Base-by-base conservation (phyloP, 2,113 vertebrate species). In the Pithys albifrons region DNA sequence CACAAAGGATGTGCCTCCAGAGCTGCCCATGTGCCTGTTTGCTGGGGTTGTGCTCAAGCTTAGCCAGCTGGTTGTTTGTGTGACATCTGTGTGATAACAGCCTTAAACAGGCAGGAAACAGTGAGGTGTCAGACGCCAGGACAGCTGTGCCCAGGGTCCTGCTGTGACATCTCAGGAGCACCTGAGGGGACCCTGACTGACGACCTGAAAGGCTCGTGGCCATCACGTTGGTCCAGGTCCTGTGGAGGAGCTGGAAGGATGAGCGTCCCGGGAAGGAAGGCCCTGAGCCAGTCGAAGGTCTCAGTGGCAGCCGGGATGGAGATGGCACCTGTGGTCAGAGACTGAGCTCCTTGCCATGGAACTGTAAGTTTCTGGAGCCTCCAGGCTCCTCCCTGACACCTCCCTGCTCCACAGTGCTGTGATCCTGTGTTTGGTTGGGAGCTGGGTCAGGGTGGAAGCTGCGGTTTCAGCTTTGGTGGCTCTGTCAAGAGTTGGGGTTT, bases 41-140 rank as follows among this genome's bases (percentile, higher is more conserved):
- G 9, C 35, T 17, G 20, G 20, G 51, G 20, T 43, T n/a, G 0
- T 2, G 57, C 35, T 65, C 20, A 19, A 28, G 20, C 45, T 25
- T 51, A 25, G 10, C 2, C 2, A 5, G 35, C 19, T 0, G 3
- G 33, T 57, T 9, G 5, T 11, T 57, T 9, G 5, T 11, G 45
- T 9, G 31, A 23, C 22, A 48, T 19, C n/a, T 37, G 5, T 24
- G 10, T 22, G 20, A 35, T 17, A 54, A 12, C 6, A 1, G 13
- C 74, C 18, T 12, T 35, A 20, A 35, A 9, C 1, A 5, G 45
- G 45, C 0, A 4, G 24, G 14, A 41, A 43, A 4, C 3, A 0
- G 0, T 14, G 71, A 59, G 15, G 20, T 1, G 2, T 18, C 39
- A 25, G 8, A 16, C 10, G 14, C 31, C 18, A 4, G n/a, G 27